A percentile compares a stretch with the other conserved stretches of the same genome.
Conservation (phyloP, 2,113 vertebrate species). For the Cardinalis cardinalis region DNA sequence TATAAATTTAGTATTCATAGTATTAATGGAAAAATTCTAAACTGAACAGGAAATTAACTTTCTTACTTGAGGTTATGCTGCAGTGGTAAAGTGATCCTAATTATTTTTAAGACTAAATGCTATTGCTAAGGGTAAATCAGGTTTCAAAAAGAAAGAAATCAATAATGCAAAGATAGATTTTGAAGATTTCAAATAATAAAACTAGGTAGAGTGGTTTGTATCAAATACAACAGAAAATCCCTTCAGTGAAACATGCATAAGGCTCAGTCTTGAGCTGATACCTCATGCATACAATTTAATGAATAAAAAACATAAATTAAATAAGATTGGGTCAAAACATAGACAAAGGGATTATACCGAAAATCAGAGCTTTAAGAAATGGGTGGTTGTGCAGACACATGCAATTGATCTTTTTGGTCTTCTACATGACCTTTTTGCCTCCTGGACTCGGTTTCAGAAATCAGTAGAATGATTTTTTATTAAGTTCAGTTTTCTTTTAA, state of each 20-base stretch:
- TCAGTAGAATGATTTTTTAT: slow-evolving; percentile 33
- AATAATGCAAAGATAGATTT: not conserved
- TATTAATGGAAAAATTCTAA: slow-evolving; percentile 40
- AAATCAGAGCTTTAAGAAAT: slow-evolving; percentile 8
- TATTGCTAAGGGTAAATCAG: not conserved
- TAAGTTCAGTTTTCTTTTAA: slow-evolving; percentile 29
- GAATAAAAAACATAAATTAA: not conserved
- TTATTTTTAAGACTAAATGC: slow-evolving; percentile 12
- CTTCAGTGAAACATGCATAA: not conserved
- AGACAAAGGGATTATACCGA: not conserved
- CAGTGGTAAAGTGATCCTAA: slow-evolving; percentile 16
- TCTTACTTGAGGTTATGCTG: slow-evolving; percentile 30
- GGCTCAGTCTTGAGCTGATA: not conserved
- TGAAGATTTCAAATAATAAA: not conserved
- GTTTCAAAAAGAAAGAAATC: not conserved
- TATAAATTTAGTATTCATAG: slow-evolving; percentile 12
- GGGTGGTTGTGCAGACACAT: not conserved
- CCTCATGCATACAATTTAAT: not conserved
- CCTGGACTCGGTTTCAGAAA: not conserved
- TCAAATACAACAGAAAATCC: not conserved
- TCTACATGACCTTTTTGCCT: not conserved
- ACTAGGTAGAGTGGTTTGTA: not conserved
- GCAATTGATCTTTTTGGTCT: slow-evolving; percentile 13
- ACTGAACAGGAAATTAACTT: slow-evolving; percentile 50
- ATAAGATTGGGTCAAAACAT: not conserved